These are phyloP conservation scores for Hoplostethus atlanticus DNA, from an alignment of 2,797 vertebrate species.

Conservation along the genomic window DNA sequence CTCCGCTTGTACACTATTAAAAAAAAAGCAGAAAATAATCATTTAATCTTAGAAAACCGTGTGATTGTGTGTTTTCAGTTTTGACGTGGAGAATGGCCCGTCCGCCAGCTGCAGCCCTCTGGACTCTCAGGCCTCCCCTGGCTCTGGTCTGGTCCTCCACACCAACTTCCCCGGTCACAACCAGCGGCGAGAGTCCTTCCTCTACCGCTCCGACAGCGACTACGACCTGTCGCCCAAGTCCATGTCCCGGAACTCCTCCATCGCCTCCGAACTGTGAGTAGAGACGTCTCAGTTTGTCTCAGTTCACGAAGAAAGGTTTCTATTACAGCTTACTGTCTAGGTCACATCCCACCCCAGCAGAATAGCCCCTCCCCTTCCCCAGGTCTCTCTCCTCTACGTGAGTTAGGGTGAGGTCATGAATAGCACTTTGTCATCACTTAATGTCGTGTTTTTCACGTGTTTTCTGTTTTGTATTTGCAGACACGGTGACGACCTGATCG, in stretches of 20 bases:
- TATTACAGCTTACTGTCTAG: constrained; percentile 13
- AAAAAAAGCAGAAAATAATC: not conserved
- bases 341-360: constrained; percentile 6
- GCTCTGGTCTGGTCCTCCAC: constrained; percentile 95
- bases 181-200: constrained; percentile 96
- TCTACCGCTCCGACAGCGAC: constrained; percentile 98
- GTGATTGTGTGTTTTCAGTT: constrained; percentile 82
- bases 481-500: constrained; percentile 99
- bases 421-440: constrained; percentile 6
- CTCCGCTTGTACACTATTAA: not conserved
- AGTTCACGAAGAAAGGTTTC: constrained; percentile 16
- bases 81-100: constrained; percentile 98
- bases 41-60: not conserved
- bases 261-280: constrained; percentile 95
- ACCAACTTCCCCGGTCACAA: constrained; percentile 95
- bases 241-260: constrained; percentile 98
- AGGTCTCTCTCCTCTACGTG: constrained; percentile 15
- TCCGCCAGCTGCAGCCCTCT: constrained; percentile 94
- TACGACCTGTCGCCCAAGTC: constrained; percentile 98
- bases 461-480: constrained; percentile 75
- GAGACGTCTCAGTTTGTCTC: constrained; percentile 10
- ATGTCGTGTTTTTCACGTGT: constrained; percentile 20
- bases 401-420: constrained; percentile 34
- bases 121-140: constrained; percentile 94
- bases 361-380: constrained; percentile 26